Evolutionary conservation across 1,140 invertebrate species (phyloP), one percentile per base, ranked within the genome.

Genomic region (Zaprionus tsacasi): DNA sequence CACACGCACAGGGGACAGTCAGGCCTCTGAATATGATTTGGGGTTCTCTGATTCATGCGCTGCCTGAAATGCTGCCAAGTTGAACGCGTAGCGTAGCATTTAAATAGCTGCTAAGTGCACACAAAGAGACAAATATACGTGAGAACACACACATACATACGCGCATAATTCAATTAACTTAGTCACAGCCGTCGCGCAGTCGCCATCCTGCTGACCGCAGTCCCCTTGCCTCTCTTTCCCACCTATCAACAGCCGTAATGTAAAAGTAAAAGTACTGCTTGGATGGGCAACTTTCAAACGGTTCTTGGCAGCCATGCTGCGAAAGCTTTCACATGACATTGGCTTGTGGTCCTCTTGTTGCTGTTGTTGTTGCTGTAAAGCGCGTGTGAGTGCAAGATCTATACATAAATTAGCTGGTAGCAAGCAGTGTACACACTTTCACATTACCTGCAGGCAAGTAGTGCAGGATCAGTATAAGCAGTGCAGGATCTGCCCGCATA

Each of bases 31-130:
- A 61, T 40, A 38, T 54, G 69, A 43, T 57, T 58, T 63, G 40
- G 58, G 60, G n/a, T 17, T 48, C 45, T 82, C 71, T 83, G 80
- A 82, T 43, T 75, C 65, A 60, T 76, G 25, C 33, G 27, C 27
- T 30, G 27, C 27, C 27, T 30, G 0, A 30, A 30, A 30, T 6
- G 33, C 33, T 48, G 50, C 27, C 50, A 48, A 25, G n/a, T 33
- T 25, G 56, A 45, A 1, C 36, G 52, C 64, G 54, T 66, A 66
- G 50, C 63, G 52, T 58, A 68, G 64, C 71, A 70, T 74, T 74
- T 35, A 70, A 74, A 74, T 74, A 74, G 66, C 71, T 63, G 66
- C 70, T 68, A 73, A 73, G 56, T 60, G 66, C 70, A 69, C 15
- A 38, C 40, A 43, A 15, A 15, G 13, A 35, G 17, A 33, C 52